Base-by-base conservation (phyloP, 1,140 invertebrate genomes). In the Platorchestia sp. region DNA sequence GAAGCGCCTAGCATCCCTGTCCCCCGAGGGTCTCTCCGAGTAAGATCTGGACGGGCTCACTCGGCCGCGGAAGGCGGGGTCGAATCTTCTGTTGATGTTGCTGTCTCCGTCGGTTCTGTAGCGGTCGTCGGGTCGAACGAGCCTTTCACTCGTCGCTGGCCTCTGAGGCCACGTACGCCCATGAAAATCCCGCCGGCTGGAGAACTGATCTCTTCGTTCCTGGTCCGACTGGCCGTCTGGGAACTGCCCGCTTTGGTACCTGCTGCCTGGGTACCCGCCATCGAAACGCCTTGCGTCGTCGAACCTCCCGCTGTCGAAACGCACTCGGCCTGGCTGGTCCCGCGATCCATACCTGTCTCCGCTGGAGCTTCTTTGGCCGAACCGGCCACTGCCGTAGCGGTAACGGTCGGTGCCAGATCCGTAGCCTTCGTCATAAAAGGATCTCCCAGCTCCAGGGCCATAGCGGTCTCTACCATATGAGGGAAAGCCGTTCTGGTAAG, bases 81-180 rank as follows among this genome's bases (percentile, higher is more conserved):
- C 91, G 45, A 93, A 93, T 59, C 95, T 95, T 59, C 95, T 87
- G 75, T 86, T 87, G 95, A 86, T 86, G 59, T 90, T 95, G 87
- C 86, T 87, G 86, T 90, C 95, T 22, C 51, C 95, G 14, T 90
- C 59, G 47, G 95, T 95, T 41, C 95, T 59, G 87, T 87, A 95
- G 22, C 51, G 45, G 75, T 45, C 51, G 19, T 47, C 51, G 95
- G 95, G 43, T 36, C 95, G 45, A 36, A 36, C 10, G 47, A 87
- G 87, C 27, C n/a, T 19, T 36, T 51, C 95, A 90, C 44, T 86
- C 43, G 45, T 86, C 87, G 86, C 95, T 86, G 95, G 53, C 45
- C 87, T 87, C 95, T 90, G 86, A 86, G n/a, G 59, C 86, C 95
- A 86, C 40, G 95, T 75, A 19, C 95, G 86, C 45, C 47, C 53